Conservation (phyloP, 2,888 invertebrate species). For the Andrena flavipes region DNA sequence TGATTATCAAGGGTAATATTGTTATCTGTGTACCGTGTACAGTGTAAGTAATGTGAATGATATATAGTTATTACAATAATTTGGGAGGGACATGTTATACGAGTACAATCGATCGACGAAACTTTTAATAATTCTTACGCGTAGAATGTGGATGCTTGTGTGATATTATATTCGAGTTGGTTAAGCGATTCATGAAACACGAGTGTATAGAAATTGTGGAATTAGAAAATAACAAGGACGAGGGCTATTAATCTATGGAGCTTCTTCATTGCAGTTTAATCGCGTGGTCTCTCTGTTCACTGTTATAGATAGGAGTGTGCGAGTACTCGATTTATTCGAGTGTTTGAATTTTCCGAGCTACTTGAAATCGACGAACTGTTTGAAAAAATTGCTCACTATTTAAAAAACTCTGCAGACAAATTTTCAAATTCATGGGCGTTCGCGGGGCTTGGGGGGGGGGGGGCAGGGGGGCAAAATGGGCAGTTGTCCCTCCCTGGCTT, state of each 20-base stretch:
- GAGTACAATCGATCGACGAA: conserved; percentile 24
- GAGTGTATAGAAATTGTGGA: conserved; percentile 16
- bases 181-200: conserved; percentile 22
- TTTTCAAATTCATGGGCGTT: no score
- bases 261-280: background rate
- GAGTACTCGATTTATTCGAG: no score
- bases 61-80: conserved; percentile 20
- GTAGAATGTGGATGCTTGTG: conserved; percentile 8
- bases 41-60: conserved; percentile 36
- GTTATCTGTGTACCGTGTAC: conserved; percentile 30
- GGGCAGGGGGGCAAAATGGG: no score
- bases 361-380: no score
- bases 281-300: background rate
- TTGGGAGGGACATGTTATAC: conserved; percentile 1
- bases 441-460: no score
- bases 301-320: background rate
- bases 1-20: conserved; percentile 74
- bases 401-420: no score
- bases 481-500: no score
- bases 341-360: no score
- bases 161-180: conserved; percentile 12
- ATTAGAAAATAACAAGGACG: conserved; percentile 15
- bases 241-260: background rate
- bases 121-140: conserved; percentile 35
- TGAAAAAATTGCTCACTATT: no score